A percentile compares a stretch with the other conserved stretches of the same genome.
These are phyloP conservation scores for Enteromius thamalakanensis DNA, from an alignment of 2,797 vertebrate genomes.

Conservation along the genomic window DNA sequence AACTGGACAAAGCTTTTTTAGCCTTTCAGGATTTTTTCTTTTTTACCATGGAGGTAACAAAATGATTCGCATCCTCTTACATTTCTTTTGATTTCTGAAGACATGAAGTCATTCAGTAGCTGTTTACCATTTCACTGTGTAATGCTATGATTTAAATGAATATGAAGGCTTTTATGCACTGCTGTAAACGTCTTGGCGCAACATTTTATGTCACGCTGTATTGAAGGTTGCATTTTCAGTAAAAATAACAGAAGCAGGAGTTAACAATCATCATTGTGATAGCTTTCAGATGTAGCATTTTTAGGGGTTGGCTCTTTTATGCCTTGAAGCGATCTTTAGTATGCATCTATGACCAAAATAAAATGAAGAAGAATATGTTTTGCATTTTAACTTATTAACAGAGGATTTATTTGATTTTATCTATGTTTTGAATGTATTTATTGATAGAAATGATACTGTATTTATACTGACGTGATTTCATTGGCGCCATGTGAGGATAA, in stretches of 20 bases:
- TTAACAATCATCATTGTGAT: constrained; percentile 17
- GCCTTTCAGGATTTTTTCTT: neutral
- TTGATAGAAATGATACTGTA: constrained; percentile 59
- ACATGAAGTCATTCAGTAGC: constrained; percentile 8
- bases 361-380: constrained; percentile 22
- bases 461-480: constrained; percentile 63
- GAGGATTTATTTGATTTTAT: constrained; percentile 58
- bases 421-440: constrained; percentile 64
- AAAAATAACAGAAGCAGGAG: constrained; percentile 14
- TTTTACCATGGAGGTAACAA: neutral
- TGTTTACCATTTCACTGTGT: constrained; percentile 35
- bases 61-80: neutral
- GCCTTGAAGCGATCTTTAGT: constrained; percentile 38
- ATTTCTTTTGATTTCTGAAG: neutral
- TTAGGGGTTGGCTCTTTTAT: constrained; percentile 22
- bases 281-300: constrained; percentile 33
- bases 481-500: constrained; percentile 67
- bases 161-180: neutral
- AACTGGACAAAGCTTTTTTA: neutral
- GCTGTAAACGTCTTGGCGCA: neutral
- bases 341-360: constrained; percentile 53
- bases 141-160: neutral
- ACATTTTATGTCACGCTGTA: constrained; percentile 1
- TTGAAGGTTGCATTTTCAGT: constrained; percentile 19
- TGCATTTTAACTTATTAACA: constrained; percentile 57